These are phyloP conservation scores for Pyrocoelia pectoralis DNA, from an alignment of 2,888 invertebrate species.

Conservation along the genomic window DNA sequence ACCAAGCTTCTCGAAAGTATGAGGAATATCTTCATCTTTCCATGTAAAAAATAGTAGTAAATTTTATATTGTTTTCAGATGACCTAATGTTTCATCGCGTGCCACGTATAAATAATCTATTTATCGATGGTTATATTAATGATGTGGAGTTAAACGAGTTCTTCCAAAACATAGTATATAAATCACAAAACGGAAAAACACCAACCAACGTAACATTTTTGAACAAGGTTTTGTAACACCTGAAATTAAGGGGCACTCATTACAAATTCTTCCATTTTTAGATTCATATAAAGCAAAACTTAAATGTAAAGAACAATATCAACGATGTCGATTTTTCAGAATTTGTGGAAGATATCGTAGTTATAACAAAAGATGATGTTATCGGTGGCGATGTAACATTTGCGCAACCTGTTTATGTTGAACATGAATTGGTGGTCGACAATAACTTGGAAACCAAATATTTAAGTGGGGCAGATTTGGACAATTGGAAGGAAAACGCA, in stretches of 20 bases:
- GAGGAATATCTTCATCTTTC: too few species aligned
- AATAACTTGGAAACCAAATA: constrained; percentile 51
- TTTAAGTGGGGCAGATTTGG: constrained; percentile 57
- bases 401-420: constrained; percentile 47
- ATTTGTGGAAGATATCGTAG: constrained; percentile 57
- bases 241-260: background rate
- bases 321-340: constrained; percentile 54
- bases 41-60: too few species aligned
- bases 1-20: too few species aligned
- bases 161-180: constrained; percentile 48
- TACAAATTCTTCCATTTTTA: constrained; percentile 34
- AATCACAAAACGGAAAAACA: constrained; percentile 43
- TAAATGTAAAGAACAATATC: constrained; percentile 44
- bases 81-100: constrained; percentile 51
- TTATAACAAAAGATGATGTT: constrained; percentile 52
- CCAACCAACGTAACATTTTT: constrained; percentile 46
- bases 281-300: constrained; percentile 51
- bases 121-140: constrained; percentile 48
- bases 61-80: constrained; percentile 47
- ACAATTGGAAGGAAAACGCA: constrained; percentile 58
- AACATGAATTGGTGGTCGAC: constrained; percentile 42
- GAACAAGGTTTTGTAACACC: constrained; percentile 21
- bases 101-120: constrained; percentile 49
- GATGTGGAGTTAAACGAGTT: constrained; percentile 44
- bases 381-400: constrained; percentile 56